Evolutionary conservation across 2,888 invertebrate species (phyloP).

Genomic region (Lasius fuliginosus): DNA sequence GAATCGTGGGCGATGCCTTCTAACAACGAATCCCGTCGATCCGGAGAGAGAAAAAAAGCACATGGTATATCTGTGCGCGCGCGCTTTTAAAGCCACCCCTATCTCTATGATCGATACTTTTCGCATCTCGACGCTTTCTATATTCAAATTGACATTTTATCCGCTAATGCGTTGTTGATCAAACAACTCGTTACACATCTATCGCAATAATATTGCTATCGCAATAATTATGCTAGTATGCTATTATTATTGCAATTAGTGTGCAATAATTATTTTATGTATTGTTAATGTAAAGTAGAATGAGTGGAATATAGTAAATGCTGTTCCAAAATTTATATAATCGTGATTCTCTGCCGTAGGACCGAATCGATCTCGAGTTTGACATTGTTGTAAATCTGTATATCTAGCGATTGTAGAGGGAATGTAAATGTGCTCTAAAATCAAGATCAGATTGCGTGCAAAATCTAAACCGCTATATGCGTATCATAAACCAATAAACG

Average conservation of each 20-base stretch:
- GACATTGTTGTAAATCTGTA: not conserved
- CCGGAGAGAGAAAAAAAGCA: not conserved
- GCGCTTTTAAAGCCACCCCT: not conserved
- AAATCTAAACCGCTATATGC: not conserved
- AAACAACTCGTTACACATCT: not conserved
- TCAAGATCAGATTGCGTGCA: not conserved
- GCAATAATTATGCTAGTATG: too few species aligned
- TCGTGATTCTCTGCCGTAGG: not conserved
- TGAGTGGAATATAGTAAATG: not conserved
- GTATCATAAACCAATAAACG: not conserved
- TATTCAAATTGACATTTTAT: constrained; percentile 39
- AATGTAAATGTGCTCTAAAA: not conserved
- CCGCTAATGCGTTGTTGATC: constrained; percentile 21
- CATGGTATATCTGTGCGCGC: constrained; percentile 5
- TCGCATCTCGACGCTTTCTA: not conserved
- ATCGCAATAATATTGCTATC: not conserved
- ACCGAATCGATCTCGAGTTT: not conserved
- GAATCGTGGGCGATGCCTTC: not conserved
- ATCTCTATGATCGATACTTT: constrained; percentile 23
- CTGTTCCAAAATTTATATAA: not conserved
- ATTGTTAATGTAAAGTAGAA: not conserved
- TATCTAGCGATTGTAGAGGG: not conserved
- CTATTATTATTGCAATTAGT: too few species aligned
- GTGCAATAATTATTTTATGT: constrained; percentile 10
- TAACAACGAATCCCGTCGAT: not conserved